Evolutionary conservation across 2,113 vertebrate genomes (phyloP).

Genomic region (Eulacestoma nigropectus): DNA sequence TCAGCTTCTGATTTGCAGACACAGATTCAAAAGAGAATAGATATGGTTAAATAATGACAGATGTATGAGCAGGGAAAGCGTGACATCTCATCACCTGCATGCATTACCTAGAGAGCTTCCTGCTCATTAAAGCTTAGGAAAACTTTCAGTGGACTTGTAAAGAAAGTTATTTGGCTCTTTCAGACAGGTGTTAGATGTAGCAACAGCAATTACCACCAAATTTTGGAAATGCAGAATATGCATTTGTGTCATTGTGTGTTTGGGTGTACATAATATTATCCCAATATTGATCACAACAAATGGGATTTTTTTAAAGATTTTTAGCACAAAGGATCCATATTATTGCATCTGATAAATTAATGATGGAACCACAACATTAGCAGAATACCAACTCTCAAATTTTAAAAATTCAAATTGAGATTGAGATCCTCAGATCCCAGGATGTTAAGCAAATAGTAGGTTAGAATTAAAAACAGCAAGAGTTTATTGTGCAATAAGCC

Average conservation of each 20-base stretch:
- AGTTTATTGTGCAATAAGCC: neutral
- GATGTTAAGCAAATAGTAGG: neutral
- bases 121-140: neutral
- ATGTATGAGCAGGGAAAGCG: neutral
- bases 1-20: neutral
- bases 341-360: neutral
- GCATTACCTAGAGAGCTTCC: neutral
- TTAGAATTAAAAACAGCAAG: neutral
- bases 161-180: neutral
- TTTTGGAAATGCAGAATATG: neutral
- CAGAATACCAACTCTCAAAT: neutral
- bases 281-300: neutral
- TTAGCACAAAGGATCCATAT: neutral
- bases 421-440: neutral
- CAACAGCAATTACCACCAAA: neutral
- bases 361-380: neutral
- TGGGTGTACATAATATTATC: neutral
- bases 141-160: neutral
- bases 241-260: neutral
- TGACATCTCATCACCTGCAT: neutral
- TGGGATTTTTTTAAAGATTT: neutral
- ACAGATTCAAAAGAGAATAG: conserved; percentile 7
- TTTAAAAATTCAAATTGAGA: neutral
- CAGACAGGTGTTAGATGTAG: neutral
- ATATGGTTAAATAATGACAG: conserved; percentile 9